These are phyloP conservation scores for Antrozous pallidus DNA, from an alignment of 2,797 vertebrate species.

Conservation along the genomic window DNA sequence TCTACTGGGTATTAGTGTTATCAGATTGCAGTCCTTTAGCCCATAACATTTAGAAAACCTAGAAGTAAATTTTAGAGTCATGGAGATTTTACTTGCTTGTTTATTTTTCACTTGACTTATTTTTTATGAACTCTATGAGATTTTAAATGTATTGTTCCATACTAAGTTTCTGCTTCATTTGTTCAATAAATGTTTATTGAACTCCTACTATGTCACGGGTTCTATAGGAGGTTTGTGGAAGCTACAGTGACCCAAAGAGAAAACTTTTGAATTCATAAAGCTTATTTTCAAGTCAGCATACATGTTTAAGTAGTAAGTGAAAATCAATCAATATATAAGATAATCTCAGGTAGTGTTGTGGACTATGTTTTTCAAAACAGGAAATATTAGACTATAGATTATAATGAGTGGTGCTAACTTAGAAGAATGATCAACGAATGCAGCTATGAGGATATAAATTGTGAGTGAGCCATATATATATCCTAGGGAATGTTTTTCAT, in stretches of 20 bases:
- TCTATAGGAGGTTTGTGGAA: not conserved
- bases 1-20: not conserved
- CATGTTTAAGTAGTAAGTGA: not conserved
- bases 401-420: not conserved
- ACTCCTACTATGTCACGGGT: not conserved
- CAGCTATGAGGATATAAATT: not conserved
- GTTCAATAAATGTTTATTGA: not conserved
- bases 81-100: not conserved
- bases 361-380: not conserved
- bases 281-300: not conserved
- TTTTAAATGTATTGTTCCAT: not conserved
- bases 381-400: not conserved
- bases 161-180: not conserved
- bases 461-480: not conserved
- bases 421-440: not conserved
- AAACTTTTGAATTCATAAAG: not conserved
- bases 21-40: fast-evolving
- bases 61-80: not conserved
- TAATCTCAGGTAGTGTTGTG: not conserved
- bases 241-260: not conserved
- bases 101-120: not conserved
- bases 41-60: not conserved
- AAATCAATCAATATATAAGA: not conserved
- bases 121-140: not conserved
- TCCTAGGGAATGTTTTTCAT: not conserved